Evolutionary conservation across 2,888 invertebrate species (phyloP).

Genomic region (Drosophila mimetica): DNA sequence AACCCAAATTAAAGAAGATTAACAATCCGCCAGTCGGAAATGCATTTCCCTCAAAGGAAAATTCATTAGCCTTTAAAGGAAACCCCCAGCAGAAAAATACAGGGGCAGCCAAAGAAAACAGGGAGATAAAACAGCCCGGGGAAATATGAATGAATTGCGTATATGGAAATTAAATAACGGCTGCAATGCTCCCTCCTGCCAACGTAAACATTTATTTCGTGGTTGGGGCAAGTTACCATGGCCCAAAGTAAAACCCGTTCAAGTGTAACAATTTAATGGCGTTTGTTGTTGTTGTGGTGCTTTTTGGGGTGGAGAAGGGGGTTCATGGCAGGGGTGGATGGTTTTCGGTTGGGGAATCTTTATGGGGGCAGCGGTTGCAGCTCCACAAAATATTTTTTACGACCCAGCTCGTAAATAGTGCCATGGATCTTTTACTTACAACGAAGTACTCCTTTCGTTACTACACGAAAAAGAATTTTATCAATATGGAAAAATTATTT

Average conservation of each 20-base stretch:
- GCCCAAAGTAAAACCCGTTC: constrained; percentile 78
- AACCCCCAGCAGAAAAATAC: constrained; percentile 1
- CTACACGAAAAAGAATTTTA: neutral
- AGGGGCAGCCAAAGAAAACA: constrained; percentile 12
- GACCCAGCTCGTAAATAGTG: constrained; percentile 42
- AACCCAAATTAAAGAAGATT: neutral
- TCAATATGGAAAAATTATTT: neutral
- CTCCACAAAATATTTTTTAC: constrained; percentile 46
- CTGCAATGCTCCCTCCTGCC: constrained; percentile 24
- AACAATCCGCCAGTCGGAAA: neutral
- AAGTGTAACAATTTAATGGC: constrained; percentile 82
- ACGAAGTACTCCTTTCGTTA: neutral
- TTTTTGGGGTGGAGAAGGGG: constrained; percentile 39
- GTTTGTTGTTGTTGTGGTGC: constrained; percentile 56
- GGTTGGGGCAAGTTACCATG: constrained; percentile 49
- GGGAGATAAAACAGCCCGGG: constrained; percentile 43
- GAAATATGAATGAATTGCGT: constrained; percentile 65
- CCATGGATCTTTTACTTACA: constrained; percentile 31
- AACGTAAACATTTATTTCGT: constrained; percentile 33
- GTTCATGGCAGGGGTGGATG: constrained; percentile 34
- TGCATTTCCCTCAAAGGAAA: constrained; percentile 17
- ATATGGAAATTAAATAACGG: constrained; percentile 74
- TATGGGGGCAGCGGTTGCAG: constrained; percentile 53
- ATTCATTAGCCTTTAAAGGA: constrained; percentile 13
- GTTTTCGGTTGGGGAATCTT: constrained; percentile 50